Percentiles rank a stretch among this genome's conserved stretches.
phyloP scores from a whole-genome alignment of 2,113 vertebrate species.

The Mormyrus iriodes region DNA sequence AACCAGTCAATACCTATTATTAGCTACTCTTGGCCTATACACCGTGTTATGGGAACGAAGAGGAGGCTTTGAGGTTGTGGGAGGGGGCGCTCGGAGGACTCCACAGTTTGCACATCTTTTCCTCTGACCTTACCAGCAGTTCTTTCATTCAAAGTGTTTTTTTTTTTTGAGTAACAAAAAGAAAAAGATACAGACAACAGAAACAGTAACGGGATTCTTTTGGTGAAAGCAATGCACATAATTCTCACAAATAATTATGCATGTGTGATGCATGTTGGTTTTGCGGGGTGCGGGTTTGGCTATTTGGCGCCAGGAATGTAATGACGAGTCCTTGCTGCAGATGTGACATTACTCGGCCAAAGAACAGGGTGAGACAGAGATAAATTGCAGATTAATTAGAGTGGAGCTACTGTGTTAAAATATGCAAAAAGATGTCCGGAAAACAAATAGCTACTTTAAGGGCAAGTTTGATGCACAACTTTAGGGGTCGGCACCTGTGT shows the following conservation, averaged over 20 bases:
- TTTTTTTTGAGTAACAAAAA: conserved; percentile 6
- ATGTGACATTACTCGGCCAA: conserved; percentile 41
- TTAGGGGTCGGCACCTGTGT: not conserved
- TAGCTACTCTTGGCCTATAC: conserved; percentile 47
- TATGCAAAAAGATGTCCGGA: not conserved
- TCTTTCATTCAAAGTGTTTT: not conserved
- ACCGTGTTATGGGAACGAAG: conserved; percentile 51
- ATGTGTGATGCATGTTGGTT: not conserved
- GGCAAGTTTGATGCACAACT: not conserved
- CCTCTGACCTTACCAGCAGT: not conserved
- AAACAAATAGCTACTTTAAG: not conserved
- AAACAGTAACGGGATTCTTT: not conserved
- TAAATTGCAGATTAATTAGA: conserved; percentile 31
- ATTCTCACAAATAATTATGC: not conserved
- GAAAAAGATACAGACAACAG: not conserved
- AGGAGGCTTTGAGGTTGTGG: conserved; percentile 31
- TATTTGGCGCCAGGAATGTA: not conserved
- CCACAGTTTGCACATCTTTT: not conserved
- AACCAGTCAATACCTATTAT: conserved; percentile 36
- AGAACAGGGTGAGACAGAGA: conserved; percentile 17
- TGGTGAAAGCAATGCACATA: not conserved
- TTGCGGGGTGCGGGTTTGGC: not conserved
- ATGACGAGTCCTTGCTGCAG: not conserved
- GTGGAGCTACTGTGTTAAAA: not conserved
- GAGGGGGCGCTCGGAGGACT: conserved; percentile 23